A percentile compares a stretch with the other conserved stretches of the same genome.
phyloP scores from a whole-genome alignment of 1,140 invertebrate species.

The Lerema accius region DNA sequence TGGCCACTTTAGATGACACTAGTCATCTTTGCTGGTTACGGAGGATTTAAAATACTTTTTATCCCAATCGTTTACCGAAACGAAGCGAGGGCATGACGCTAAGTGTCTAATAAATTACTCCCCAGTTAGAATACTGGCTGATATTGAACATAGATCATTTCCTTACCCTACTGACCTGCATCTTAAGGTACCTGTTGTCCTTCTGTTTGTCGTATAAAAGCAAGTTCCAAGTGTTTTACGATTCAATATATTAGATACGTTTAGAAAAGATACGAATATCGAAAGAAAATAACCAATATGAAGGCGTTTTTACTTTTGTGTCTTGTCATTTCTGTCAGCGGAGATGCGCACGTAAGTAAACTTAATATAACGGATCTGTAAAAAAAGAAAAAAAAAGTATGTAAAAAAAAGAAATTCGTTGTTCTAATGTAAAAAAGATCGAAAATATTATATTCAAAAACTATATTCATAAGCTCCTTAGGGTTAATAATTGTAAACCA shows the following conservation, averaged over 20 bases:
- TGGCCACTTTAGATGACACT: too few species aligned
- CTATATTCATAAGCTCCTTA: too few species aligned
- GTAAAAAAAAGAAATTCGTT: too few species aligned
- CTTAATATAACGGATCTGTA: too few species aligned
- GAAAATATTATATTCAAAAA: too few species aligned
- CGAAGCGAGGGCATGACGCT: too few species aligned
- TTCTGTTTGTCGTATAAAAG: constrained; percentile 35
- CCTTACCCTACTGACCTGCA: constrained; percentile 16
- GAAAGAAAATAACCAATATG: constrained; percentile 32
- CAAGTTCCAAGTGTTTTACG: constrained; percentile 12
- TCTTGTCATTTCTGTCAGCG: constrained; percentile 35
- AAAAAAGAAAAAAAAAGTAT: too few species aligned
- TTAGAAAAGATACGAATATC: neutral
- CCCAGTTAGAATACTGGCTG: constrained; percentile 22
- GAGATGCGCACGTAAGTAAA: constrained; percentile 40
- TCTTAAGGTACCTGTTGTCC: constrained; percentile 21
- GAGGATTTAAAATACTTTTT: too few species aligned
- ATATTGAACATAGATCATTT: constrained; percentile 17
- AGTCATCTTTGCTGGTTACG: too few species aligned
- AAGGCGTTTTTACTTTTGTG: constrained; percentile 40
- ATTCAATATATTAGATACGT: constrained; percentile 5
- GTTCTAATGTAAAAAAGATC: too few species aligned
- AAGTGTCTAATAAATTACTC: constrained; percentile 5
- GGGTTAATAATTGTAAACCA: too few species aligned
- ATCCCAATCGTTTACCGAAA: too few species aligned